A percentile compares a stretch with the other conserved stretches of the same genome.
phyloP scores from a whole-genome alignment of 2,797 vertebrate species.

The Perodicticus potto region DNA sequence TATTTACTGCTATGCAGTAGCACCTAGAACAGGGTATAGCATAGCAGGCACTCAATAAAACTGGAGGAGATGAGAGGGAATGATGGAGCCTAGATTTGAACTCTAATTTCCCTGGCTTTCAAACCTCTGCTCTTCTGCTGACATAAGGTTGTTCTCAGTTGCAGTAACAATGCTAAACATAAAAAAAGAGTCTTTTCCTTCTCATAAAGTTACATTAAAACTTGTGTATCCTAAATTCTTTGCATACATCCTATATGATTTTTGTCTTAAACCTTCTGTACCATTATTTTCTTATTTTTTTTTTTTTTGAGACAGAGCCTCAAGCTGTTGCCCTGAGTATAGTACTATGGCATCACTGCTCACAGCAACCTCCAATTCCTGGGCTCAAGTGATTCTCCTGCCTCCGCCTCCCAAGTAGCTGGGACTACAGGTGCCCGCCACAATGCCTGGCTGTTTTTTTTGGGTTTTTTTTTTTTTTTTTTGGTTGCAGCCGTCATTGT shows the following conservation, averaged over 20 bases:
- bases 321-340: too few relatives aligned
- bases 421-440: too few relatives aligned
- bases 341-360: too few relatives aligned
- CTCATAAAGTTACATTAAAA: neutral
- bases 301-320: neutral
- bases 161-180: conserved; percentile 6
- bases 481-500: too few relatives aligned
- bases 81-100: neutral
- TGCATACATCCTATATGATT: neutral
- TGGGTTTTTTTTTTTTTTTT: too few relatives aligned
- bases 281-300: neutral
- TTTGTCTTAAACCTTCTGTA: neutral
- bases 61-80: neutral
- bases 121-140: neutral
- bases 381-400: too few relatives aligned
- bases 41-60: neutral
- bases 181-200: conserved; percentile 12
- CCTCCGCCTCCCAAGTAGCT: too few relatives aligned
- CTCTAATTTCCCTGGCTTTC: neutral
- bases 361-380: too few relatives aligned
- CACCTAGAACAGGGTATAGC: neutral
- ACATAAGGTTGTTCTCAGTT: neutral
- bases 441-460: too few relatives aligned
- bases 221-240: neutral
- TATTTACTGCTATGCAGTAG: neutral